phyloP scores from a whole-genome alignment of 1,140 invertebrate genomes.

The Papilio polyxenes region DNA sequence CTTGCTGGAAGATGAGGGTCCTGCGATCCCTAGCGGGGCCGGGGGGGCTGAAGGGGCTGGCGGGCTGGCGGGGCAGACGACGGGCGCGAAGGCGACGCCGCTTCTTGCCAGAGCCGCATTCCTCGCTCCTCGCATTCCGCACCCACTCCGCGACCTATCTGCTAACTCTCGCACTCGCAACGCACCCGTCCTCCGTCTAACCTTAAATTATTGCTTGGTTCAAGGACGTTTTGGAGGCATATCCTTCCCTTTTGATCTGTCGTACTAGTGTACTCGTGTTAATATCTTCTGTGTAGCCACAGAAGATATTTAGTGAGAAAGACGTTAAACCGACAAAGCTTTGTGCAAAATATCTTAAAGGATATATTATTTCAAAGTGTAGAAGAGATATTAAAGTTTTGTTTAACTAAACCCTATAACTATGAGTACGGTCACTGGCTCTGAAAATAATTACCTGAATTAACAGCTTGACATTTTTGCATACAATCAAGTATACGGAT shows the following conservation, averaged over 20 bases:
- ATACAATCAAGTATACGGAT: slow-evolving; percentile 34
- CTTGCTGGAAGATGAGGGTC: neutral
- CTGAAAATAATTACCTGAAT: slow-evolving; percentile 21
- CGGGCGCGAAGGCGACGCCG: slow-evolving; percentile 48
- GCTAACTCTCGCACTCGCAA: neutral
- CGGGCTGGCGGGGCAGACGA: slow-evolving; percentile 42
- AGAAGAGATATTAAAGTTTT: neutral
- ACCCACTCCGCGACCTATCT: slow-evolving; percentile 37
- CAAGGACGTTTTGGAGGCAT: neutral
- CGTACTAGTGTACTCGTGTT: neutral
- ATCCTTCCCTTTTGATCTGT: neutral
- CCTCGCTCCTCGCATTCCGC: slow-evolving; percentile 63
- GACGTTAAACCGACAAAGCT: neutral
- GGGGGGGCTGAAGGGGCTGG: slow-evolving; percentile 40
- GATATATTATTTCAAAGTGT: neutral
- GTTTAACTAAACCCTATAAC: neutral
- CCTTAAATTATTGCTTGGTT: slow-evolving; percentile 6
- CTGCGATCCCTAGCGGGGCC: slow-evolving; percentile 12
- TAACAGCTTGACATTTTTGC: slow-evolving; percentile 33
- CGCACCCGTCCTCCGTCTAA: slow-evolving; percentile 5
- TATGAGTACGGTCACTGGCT: slow-evolving; percentile 29
- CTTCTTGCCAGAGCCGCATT: slow-evolving; percentile 65
- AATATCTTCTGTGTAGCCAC: no score
- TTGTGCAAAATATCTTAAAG: neutral
- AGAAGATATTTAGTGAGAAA: no score